Base-by-base conservation (phyloP, 2,797 vertebrate genomes). In the Sebastes hubbsi region DNA sequence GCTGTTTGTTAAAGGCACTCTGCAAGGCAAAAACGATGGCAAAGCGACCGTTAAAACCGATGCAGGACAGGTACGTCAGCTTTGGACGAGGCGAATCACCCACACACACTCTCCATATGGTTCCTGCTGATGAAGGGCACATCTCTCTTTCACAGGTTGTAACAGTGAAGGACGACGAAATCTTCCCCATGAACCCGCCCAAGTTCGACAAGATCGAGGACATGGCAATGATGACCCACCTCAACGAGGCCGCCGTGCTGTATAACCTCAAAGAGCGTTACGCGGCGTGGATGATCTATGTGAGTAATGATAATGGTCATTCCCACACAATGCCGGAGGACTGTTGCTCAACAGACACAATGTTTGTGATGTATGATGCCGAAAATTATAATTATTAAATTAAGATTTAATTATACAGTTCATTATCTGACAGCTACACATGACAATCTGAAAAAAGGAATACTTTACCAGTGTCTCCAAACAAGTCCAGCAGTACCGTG, bases 211-310 rank as follows among this genome's bases (percentile, higher is more conserved):
- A 94, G 84, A 94, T 94, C 56, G 93, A 94, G 87, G 94, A 94
- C 89, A 94, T 94, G 94, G 94, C 89, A 85, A 94, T 94, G 93
- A 92, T 94, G 94, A 95, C 94, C 65, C 92, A 93, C 83, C 94
- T 95, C 55, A 90, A 93, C 8, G 94, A 94, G 72, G 84, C 94
- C 1, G 95, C 96, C 0, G 97, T 97, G 84, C 93, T 97, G 84
- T 96, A 93, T 87, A 97, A 97, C 89, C 96, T 97, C 87, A 97
- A 97, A 95, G 96, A 97, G 69, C 96, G 96, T 74, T 97, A 97
- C 0, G 94, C 95, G 5, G 85, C 96, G 42, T 97, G 96, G 96
- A 97, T 97, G 96, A 97, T 97, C 91, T 97, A 97, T 22, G 84
- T 86, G 75, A 87, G 88, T 72, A 27, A 63, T 13, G 66, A 56